phyloP scores from a whole-genome alignment of 1,140 invertebrate genomes.

The Brachionus angularis region DNA sequence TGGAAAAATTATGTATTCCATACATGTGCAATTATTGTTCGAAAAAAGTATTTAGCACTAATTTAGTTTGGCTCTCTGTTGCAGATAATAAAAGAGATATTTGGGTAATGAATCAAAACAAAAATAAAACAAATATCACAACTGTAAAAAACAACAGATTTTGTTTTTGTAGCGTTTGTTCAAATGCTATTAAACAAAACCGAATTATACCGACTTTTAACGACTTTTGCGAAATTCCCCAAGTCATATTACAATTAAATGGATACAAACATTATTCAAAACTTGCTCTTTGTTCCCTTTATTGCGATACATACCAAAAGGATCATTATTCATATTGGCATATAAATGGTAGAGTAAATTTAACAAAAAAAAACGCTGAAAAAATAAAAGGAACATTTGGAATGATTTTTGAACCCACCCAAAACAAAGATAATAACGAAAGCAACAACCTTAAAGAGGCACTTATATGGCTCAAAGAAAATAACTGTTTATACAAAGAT shows the following conservation, averaged over 20 bases:
- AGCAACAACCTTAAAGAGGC: background rate
- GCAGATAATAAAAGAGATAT: background rate
- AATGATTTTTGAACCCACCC: background rate
- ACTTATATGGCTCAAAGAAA: background rate
- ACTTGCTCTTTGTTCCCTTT: background rate
- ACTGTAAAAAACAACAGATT: too few relatives aligned
- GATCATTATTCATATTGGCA: constrained; percentile 2
- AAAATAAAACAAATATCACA: too few relatives aligned
- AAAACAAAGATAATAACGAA: background rate
- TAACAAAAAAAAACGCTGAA: constrained; percentile 1
- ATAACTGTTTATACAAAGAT: constrained; percentile 1
- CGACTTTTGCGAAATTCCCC: background rate
- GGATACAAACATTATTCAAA: constrained; percentile 2
- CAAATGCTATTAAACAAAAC: background rate
- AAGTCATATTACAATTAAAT: background rate
- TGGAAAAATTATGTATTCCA: background rate
- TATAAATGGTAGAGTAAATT: background rate
- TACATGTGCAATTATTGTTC: background rate
- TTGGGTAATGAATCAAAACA: background rate
- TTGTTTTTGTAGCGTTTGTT: too few relatives aligned
- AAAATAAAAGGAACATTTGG: constrained; percentile 8
- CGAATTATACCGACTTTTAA: background rate
- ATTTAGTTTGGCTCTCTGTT: background rate
- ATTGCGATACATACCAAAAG: constrained; percentile 1
- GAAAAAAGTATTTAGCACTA: background rate